Conservation (phyloP, 1,140 invertebrate species). For the Drosophila tsacasi region DNA sequence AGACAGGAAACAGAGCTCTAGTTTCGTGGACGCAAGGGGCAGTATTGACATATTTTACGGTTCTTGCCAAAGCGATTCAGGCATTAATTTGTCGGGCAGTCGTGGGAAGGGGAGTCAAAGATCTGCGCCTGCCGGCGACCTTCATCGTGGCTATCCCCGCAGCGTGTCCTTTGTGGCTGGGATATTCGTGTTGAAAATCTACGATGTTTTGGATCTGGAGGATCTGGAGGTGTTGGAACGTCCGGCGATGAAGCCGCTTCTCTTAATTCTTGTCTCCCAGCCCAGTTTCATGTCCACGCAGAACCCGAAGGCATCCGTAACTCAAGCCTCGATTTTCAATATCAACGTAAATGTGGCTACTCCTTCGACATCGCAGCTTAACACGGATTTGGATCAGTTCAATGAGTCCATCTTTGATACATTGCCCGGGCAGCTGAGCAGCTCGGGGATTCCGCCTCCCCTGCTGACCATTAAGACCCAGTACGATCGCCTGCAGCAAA, state of each 20-base stretch:
- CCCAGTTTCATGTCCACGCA: constrained; percentile 76
- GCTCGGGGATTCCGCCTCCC: constrained; percentile 74
- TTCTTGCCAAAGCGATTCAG: constrained; percentile 63
- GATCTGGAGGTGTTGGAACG: constrained; percentile 14
- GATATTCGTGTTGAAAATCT: constrained; percentile 67
- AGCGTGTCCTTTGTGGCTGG: constrained; percentile 80
- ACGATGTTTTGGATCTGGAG: constrained; percentile 50
- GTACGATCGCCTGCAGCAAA: constrained; percentile 49
- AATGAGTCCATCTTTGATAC: constrained; percentile 68
- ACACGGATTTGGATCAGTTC: constrained; percentile 20
- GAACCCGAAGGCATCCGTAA: constrained; percentile 49
- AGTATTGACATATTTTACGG: constrained; percentile 34
- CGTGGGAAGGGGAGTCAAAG: neutral
- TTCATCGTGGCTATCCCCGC: constrained; percentile 39
- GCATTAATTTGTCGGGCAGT: constrained; percentile 48
- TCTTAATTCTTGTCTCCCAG: constrained; percentile 67
- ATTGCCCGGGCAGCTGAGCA: constrained; percentile 58
- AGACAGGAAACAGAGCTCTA: neutral
- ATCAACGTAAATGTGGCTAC: constrained; percentile 55
- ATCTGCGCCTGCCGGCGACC: neutral
- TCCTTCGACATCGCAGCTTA: neutral
- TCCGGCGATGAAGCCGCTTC: constrained; percentile 41
- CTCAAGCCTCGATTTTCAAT: constrained; percentile 73
- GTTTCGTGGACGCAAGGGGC: constrained; percentile 32
- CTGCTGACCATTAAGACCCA: constrained; percentile 61